Conservation (phyloP, 2,888 invertebrate genomes). For the Hypercompe scribonia region DNA sequence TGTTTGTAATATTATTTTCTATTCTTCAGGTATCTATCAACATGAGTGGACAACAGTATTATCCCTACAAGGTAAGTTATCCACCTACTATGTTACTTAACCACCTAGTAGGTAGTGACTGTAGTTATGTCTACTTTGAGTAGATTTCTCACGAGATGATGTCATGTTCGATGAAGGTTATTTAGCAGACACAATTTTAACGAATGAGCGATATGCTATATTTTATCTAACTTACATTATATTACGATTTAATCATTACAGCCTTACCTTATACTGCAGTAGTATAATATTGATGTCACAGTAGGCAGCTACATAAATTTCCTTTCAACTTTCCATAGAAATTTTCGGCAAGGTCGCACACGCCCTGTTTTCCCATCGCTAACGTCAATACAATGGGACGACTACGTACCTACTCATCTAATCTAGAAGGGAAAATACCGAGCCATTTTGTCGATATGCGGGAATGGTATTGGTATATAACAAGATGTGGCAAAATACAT, state of each 20-base stretch:
- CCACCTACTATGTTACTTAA: constrained; percentile 62
- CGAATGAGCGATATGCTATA: constrained; percentile 16
- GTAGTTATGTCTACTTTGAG: constrained; percentile 28
- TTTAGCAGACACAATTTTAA: constrained; percentile 30
- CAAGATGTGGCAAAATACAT: not conserved
- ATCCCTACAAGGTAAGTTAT: constrained; percentile 93
- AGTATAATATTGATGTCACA: not conserved
- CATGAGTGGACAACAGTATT: constrained; percentile 94
- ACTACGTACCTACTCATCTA: not conserved
- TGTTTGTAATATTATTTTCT: constrained; percentile 60
- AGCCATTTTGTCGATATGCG: constrained; percentile 27
- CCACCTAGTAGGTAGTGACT: constrained; percentile 37
- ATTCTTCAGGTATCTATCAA: constrained; percentile 78
- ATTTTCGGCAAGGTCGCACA: constrained; percentile 25
- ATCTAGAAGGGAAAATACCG: constrained; percentile 34
- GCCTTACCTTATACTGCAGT: not conserved
- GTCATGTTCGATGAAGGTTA: constrained; percentile 71
- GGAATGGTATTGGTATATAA: constrained; percentile 9
- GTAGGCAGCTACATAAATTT: not conserved
- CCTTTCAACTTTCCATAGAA: constrained; percentile 2
- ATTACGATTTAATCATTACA: not conserved
- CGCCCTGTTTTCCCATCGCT: constrained; percentile 39
- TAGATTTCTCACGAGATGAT: constrained; percentile 78
- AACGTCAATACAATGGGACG: constrained; percentile 40
- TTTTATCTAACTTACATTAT: not conserved